These are phyloP conservation scores for Tragulus kanchil DNA, from an alignment of 2,113 vertebrate species.

Conservation along the genomic window DNA sequence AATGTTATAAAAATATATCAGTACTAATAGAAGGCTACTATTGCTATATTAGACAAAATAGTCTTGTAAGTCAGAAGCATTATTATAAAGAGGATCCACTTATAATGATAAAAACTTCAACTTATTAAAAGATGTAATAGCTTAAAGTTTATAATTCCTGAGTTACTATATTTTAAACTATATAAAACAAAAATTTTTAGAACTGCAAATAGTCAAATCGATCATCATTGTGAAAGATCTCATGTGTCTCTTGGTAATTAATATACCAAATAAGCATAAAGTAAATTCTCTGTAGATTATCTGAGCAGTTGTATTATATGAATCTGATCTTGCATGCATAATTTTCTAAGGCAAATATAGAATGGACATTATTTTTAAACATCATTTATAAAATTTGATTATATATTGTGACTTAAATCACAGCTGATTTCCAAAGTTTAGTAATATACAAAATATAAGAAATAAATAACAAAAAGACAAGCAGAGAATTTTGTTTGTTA, in stretches of 20 bases:
- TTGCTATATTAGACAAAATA: neutral
- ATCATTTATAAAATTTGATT: neutral
- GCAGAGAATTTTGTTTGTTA: neutral
- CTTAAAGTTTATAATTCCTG: slow-evolving; percentile 7
- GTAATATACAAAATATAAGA: neutral
- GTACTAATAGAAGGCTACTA: neutral
- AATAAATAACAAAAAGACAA: neutral
- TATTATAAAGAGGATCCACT: neutral
- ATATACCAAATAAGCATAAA: neutral
- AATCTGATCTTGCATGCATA: neutral
- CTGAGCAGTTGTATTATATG: neutral
- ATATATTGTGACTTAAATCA: neutral
- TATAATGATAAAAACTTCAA: neutral
- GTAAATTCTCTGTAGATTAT: neutral
- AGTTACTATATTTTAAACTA: neutral
- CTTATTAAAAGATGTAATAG: neutral
- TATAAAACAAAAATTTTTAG: slow-evolving; percentile 21
- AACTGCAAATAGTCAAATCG: neutral
- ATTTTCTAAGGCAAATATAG: neutral
- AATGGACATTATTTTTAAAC: slow-evolving; percentile 5
- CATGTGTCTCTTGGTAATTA: neutral
- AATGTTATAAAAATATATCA: neutral
- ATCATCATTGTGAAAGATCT: neutral
- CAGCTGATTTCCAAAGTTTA: neutral
- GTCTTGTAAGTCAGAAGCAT: neutral